Base-by-base conservation (phyloP, 1,140 invertebrate genomes). In the Bombus haemorrhoidalis region DNA sequence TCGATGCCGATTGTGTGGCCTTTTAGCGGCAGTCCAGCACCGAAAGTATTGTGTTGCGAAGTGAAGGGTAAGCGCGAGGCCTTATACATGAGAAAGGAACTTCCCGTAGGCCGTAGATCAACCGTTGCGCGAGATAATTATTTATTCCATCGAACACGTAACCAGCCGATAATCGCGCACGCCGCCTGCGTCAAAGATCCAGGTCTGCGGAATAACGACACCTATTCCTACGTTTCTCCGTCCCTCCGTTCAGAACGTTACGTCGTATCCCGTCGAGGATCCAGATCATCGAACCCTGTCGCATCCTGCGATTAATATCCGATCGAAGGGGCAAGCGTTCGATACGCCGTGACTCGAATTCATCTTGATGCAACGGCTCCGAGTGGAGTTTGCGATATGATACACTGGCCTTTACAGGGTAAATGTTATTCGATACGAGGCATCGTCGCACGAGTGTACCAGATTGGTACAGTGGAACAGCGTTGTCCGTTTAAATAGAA, bases 61-160 rank as follows among this genome's bases (percentile, higher is more conserved):
- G 86, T 87, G 86, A 87, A 87, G 86, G 86, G 86, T 80, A 84
- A 18, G 28, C n/a, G n/a, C 84, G 59, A 87, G 86, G 85, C 81
- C 84, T 37, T 66, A 28, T 78, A 87, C 59, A 62, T 13, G 59
- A 62, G 84, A 87, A 87, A 81, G 85, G 85, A 82, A 86, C 78
- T 81, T 82, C 84, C 84, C 41, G 84, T 84, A 41, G 75, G 37
- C 74, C 77, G 12, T 47, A 71, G 25, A 86, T 87, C 78, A 72
- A 66, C 22, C 75, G 82, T 85, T 79, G 69, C 81, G 62, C 85
- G 15, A 62, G 34, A 82, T 64, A 86, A 88, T 86, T 83, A 79
- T 78, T 88, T 86, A 74, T 74, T 78, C 69, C 47, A 41, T 68
- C 79, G 79, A 83, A 78, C 76, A 74, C 62, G 64, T 79, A 68